Evolutionary conservation across 1,140 invertebrate genomes (phyloP).

Genomic region (Gryon sp.): DNA sequence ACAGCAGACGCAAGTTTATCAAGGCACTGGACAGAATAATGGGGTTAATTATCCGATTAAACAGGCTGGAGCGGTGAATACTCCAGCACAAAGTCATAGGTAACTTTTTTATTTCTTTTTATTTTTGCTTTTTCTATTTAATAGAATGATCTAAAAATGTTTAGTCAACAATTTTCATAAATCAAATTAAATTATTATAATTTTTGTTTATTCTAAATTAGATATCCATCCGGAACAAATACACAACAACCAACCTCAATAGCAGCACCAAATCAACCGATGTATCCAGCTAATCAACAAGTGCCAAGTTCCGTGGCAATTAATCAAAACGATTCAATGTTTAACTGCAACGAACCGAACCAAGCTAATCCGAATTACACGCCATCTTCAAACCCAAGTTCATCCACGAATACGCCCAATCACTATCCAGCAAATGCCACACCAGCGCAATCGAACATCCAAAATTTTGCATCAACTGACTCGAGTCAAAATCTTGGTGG

Average conservation of each 20-base stretch:
- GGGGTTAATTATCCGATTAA: conserved; percentile 3
- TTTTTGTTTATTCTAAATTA: background rate
- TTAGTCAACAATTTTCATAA: too few relatives aligned
- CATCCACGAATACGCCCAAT: conserved; percentile 59
- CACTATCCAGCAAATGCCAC: conserved; percentile 65
- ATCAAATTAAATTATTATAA: background rate
- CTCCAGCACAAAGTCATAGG: conserved; percentile 1
- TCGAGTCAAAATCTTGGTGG: background rate
- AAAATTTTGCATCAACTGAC: conserved; percentile 22
- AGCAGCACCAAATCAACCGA: conserved; percentile 59
- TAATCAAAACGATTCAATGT: conserved; percentile 67
- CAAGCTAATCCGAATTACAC: conserved; percentile 67
- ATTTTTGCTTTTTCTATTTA: too few relatives aligned
- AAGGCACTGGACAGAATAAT: background rate
- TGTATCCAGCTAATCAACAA: conserved; percentile 53
- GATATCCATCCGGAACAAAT: conserved; percentile 24
- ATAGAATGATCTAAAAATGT: too few relatives aligned
- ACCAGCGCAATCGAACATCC: conserved; percentile 24
- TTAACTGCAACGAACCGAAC: conserved; percentile 58
- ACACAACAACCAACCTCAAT: conserved; percentile 10
- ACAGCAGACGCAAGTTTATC: conserved; percentile 5
- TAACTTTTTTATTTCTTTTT: too few relatives aligned
- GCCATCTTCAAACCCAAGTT: conserved; percentile 42
- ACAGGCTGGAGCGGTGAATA: conserved; percentile 9
- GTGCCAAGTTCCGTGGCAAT: conserved; percentile 46